Conservation (phyloP, 1,140 invertebrate genomes). For the Saccostrea glomerata region DNA sequence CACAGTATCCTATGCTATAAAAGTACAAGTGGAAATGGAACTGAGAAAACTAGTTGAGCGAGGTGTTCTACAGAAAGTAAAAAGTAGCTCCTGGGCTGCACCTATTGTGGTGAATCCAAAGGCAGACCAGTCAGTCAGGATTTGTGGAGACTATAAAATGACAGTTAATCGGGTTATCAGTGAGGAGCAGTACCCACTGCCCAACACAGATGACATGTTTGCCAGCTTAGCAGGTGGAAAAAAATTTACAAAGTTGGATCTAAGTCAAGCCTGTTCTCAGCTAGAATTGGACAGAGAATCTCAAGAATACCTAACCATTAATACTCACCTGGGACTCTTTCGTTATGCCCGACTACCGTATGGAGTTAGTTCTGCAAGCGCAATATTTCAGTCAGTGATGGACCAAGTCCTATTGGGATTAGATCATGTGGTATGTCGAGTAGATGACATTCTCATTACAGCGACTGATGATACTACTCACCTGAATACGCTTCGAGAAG, state of each 20-base stretch:
- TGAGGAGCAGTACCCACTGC: slow-evolving; percentile 32
- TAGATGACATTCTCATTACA: slow-evolving; percentile 58
- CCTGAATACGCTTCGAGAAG: slow-evolving; percentile 30
- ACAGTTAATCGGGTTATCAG: slow-evolving; percentile 72
- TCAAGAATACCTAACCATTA: slow-evolving; percentile 59
- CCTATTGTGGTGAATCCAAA: no score
- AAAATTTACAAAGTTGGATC: slow-evolving; percentile 71
- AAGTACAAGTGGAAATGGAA: no score
- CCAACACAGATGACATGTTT: slow-evolving; percentile 43
- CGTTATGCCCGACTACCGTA: slow-evolving; percentile 63
- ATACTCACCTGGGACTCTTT: slow-evolving; percentile 78
- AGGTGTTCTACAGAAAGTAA: no score
- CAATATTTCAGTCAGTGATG: slow-evolving; percentile 49
- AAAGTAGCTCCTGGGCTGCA: no score
- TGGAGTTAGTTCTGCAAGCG: slow-evolving; percentile 44
- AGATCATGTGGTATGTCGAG: slow-evolving; percentile 36
- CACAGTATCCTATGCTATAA: no score
- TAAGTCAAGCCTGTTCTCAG: slow-evolving; percentile 47
- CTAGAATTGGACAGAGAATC: slow-evolving; percentile 34
- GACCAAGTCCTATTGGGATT: slow-evolving; percentile 24
- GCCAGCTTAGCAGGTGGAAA: slow-evolving; percentile 37
- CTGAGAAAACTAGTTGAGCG: no score
- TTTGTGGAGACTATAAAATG: slow-evolving; percentile 69
- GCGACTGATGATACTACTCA: no score
- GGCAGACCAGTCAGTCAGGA: no score